phyloP scores from a whole-genome alignment of 2,113 vertebrate species.

The Podarcis muralis region DNA sequence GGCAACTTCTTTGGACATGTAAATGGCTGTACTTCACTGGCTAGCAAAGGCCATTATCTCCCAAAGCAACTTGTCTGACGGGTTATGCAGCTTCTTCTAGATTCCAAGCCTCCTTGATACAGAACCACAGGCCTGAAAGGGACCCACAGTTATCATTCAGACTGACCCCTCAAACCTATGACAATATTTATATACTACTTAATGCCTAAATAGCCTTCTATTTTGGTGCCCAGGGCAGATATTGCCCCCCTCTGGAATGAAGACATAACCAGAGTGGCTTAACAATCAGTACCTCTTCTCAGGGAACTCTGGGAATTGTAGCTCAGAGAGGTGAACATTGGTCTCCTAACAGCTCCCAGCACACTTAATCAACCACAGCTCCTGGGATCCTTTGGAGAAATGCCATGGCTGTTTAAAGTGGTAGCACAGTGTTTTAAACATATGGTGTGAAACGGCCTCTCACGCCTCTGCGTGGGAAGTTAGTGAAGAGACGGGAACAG shows the following conservation, averaged over 20 bases:
- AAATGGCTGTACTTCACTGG: background rate
- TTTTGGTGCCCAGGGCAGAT: background rate
- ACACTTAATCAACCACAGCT: background rate
- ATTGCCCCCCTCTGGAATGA: background rate
- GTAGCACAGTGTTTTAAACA: no score
- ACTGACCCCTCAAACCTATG: no score
- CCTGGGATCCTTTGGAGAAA: no score
- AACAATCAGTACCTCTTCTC: background rate
- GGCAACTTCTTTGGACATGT: no score
- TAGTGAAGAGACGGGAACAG: background rate
- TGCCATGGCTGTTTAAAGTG: no score
- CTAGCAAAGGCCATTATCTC: no score
- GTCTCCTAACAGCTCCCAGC: background rate
- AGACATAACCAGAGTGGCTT: background rate
- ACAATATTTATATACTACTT: no score
- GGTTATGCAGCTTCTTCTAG: no score
- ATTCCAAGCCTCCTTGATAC: no score
- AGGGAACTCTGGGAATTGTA: background rate
- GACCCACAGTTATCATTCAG: no score
- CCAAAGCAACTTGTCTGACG: no score
- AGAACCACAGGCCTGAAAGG: no score
- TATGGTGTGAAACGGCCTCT: background rate
- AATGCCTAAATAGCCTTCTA: background rate
- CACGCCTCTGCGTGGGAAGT: background rate
- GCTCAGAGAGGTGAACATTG: background rate